Conservation (phyloP, 2,113 vertebrate genomes). For the Hydropotes inermis region DNA sequence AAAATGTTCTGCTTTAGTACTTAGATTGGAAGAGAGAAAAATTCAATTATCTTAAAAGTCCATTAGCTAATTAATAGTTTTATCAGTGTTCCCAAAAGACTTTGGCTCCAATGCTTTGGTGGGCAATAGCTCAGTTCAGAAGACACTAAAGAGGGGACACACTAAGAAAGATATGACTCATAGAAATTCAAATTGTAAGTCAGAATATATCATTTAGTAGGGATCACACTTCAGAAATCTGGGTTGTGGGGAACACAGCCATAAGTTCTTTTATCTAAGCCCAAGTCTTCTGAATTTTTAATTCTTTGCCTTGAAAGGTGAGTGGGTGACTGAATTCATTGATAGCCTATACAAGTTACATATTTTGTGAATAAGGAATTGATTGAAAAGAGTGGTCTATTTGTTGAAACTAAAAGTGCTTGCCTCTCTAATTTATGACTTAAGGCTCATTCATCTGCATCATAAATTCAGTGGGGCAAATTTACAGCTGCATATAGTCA, state of each 20-base stretch:
- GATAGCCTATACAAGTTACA: not conserved
- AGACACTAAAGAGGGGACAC: not conserved
- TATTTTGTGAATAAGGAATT: not conserved
- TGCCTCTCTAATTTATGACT: not conserved
- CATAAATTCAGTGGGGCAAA: not conserved
- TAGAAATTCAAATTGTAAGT: not conserved
- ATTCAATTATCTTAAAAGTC: constrained; percentile 52
- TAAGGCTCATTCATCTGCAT: not conserved
- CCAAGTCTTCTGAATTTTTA: not conserved
- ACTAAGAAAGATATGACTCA: not conserved
- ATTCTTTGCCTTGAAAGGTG: not conserved
- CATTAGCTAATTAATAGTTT: constrained; percentile 66
- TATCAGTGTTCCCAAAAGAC: constrained; percentile 44
- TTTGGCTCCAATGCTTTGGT: constrained; percentile 21
- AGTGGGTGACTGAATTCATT: not conserved
- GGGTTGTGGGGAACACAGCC: not conserved
- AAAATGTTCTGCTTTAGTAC: not conserved
- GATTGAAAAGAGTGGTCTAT: not conserved
- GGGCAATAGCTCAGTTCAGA: not conserved
- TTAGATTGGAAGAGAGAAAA: constrained; percentile 12
- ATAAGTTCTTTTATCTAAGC: not conserved
- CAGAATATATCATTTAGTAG: not conserved
- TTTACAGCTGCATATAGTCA: not conserved
- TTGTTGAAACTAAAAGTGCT: not conserved
- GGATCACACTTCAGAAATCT: not conserved